Evolutionary conservation across 2,888 invertebrate species (phyloP), one percentile per base, ranked within the genome.

Genomic region (Azorinus chamasolen): DNA sequence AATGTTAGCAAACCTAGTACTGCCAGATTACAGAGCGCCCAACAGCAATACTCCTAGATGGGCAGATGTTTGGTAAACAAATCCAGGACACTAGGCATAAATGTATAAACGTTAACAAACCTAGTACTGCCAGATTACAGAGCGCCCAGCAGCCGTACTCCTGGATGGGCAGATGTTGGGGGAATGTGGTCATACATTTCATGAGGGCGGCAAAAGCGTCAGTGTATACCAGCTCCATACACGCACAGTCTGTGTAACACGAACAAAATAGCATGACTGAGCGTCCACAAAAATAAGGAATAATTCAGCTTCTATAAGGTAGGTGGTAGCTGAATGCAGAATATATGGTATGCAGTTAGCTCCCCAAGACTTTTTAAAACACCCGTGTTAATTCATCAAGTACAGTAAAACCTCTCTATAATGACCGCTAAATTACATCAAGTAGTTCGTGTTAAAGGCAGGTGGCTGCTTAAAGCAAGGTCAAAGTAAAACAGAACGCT

Each of bases 81-180:
- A n/a, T n/a, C n/a, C n/a, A n/a, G n/a, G 54, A 6, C 12, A 16
- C 45, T 45, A 45, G n/a, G 20, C 6, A 8, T 45, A 12, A 45
- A 45, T 45, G 45, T 45, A 5, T 45, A 45, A 45, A 16, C 14
- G 14, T 45, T 20, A 20, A 5, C 68, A 50, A 69, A 87, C 87
- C 88, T 18, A 79, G 57, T 1, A 77, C 78, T 3, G 82, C 74
- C n/a, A 89, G 41, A 58, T 88, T 89, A 62, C 84, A 85, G 48
- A 89, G 55, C 0, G 87, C 87, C 89, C 89, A 89, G 18, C 80
- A 84, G 0, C 84, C 86, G 62, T 87, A 86, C 59, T 89, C 89
- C 22, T 79, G 72, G 6, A 89, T 84, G 25, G 68, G 62, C 4
- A 61, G 65, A 25, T 83, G 80, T 8, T 74, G 62, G n/a, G 64